Base-by-base conservation (phyloP, 2,888 invertebrate genomes). In the Psococerastis gibbosa region DNA sequence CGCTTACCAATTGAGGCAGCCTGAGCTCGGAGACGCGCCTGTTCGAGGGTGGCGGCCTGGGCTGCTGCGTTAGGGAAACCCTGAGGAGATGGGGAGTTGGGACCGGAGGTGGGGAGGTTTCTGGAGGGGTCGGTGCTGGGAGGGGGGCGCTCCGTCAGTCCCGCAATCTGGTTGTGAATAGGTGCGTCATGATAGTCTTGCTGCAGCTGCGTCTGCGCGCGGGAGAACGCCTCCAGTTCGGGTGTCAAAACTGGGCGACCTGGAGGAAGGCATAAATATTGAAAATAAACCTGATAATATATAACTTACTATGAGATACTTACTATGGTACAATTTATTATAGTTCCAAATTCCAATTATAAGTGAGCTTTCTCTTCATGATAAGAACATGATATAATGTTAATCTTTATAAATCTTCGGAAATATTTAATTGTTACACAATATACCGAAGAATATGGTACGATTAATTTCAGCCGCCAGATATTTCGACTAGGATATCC, bases 101-200 rank as follows among this genome's bases (percentile, higher is more conserved):
- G 38, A 11, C 38, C 38, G 6, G 17, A 20, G 13, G 38, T 16
- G 6, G 38, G 38, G 15, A 4, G 38, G 17, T 17, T 17, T 15
- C 38, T 15, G 11, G 11, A 11, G 27, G 8, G 6, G 27, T 27
- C 27, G 11, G 27, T 11, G 8, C 6, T 6, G 13, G 6, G 18
- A 20, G 15, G 18, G 11, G 38, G 38, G 5, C 38, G 6, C 20
- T 17, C 22, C n/a, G 38, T 38, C 9, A 38, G 20, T 18, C 38
- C 38, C 4, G 38, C 38, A 5, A 38, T 38, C 22, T 38, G 38
- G 20, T 16, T 20, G 17, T 20, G 17, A 20, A 38, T 5, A 13
- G 38, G 38, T 5, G 38, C 38, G 22, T 38, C 38, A 17, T 38
- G 38, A 11, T 38, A 38, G 8, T 38, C 38, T 11, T 38, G 38